Evolutionary conservation across 2,888 invertebrate species (phyloP).

Genomic region (Strigamia crassipes): DNA sequence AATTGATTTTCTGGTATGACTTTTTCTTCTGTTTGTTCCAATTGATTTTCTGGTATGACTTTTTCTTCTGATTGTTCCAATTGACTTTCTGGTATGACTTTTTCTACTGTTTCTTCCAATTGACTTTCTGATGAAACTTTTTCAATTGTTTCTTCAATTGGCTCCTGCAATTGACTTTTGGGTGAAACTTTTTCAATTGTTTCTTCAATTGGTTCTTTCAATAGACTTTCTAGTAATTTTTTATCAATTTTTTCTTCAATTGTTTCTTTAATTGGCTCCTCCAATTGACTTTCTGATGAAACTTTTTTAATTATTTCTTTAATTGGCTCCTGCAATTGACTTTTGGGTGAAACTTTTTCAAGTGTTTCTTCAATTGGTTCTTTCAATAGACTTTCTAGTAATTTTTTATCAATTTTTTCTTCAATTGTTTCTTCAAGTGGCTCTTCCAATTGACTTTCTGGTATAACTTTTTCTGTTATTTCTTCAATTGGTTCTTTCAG

Average conservation of each 20-base stretch:
- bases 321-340: too few species aligned
- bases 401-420: too few species aligned
- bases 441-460: too few species aligned
- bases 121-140: not conserved
- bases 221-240: not conserved
- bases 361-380: not conserved
- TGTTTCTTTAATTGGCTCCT: not conserved
- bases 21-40: not conserved
- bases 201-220: too few species aligned
- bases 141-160: not conserved
- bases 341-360: too few species aligned
- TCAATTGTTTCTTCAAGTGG: too few species aligned
- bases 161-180: not conserved
- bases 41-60: not conserved
- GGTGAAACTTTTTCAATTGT: not conserved
- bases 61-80: not conserved
- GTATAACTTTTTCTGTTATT: too few species aligned
- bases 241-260: not conserved
- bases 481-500: too few species aligned
- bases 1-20: not conserved
- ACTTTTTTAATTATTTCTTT: too few species aligned
- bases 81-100: too few species aligned
- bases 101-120: too few species aligned
- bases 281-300: too few species aligned
- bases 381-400: not conserved